These are phyloP conservation scores for Hydraecia micacea DNA, from an alignment of 2,888 invertebrate species.

Conservation along the genomic window DNA sequence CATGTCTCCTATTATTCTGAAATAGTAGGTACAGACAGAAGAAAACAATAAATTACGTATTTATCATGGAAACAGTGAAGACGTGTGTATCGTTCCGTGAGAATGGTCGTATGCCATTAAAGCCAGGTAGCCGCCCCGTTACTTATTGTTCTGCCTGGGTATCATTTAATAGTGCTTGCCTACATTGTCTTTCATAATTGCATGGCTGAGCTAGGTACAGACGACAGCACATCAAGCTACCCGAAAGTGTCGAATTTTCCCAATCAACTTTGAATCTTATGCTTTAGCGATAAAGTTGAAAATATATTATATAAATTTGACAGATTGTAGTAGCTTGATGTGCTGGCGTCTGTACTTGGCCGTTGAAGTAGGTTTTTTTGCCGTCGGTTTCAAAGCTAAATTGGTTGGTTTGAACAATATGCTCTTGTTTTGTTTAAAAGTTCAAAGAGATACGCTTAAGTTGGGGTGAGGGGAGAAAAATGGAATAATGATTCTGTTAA, in stretches of 20 bases:
- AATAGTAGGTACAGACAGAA: conserved; percentile 47
- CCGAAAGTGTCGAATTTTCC: no score
- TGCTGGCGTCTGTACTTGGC: no score
- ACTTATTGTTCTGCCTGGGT: conserved; percentile 72
- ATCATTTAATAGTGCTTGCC: conserved; percentile 63
- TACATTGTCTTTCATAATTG: conserved; percentile 60
- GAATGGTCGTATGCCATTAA: conserved; percentile 81
- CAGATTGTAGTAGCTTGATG: no score
- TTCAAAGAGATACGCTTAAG: conserved; percentile 9
- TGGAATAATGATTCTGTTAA: conserved; percentile 2
- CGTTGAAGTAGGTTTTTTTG: conserved; percentile 34
- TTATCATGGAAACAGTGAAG: conserved; percentile 75
- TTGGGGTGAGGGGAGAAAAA: conserved; percentile 6
- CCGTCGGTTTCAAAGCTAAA: conserved; percentile 4
- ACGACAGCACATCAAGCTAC: no score
- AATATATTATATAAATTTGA: no score
- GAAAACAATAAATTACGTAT: conserved; percentile 70
- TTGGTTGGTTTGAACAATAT: conserved; percentile 23
- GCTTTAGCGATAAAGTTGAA: no score
- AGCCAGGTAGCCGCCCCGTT: conserved; percentile 74
- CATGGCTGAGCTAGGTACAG: conserved; percentile 45
- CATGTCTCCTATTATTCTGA: conserved; percentile 51
- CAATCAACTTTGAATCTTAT: no score
- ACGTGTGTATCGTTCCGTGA: conserved; percentile 84
- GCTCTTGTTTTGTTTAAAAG: conserved; percentile 7